Percentiles rank a stretch among this genome's conserved stretches.
phyloP scores from a whole-genome alignment of 2,888 invertebrate genomes.

The Callimorpha dominula region DNA sequence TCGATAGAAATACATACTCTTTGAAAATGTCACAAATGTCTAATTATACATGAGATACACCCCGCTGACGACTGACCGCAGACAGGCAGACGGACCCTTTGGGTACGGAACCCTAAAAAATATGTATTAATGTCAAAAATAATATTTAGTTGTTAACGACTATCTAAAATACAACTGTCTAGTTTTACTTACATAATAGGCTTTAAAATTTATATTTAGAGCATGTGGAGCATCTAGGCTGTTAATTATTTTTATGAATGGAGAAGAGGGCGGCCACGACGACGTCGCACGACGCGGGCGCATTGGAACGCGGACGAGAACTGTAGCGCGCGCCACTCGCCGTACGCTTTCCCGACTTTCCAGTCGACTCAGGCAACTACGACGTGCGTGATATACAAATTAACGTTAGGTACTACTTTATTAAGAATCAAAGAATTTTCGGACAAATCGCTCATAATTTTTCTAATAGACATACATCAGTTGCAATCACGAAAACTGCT shows the following conservation, averaged over 20 bases:
- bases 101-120: no score
- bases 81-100: no score
- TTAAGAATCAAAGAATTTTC: conserved; percentile 24
- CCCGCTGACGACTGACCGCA: no score
- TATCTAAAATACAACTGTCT: not conserved
- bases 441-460: not conserved
- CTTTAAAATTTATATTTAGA: conserved; percentile 39
- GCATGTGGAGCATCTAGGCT: conserved; percentile 40
- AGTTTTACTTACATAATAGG: conserved; percentile 22
- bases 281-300: conserved; percentile 38
- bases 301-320: conserved; percentile 75
- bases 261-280: conserved; percentile 55
- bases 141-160: not conserved
- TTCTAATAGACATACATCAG: not conserved
- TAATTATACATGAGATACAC: no score
- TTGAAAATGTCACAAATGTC: no score
- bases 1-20: no score
- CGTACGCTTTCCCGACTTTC: conserved; percentile 82
- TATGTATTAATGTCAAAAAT: not conserved
- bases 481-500: not conserved
- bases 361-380: conserved; percentile 51
- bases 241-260: conserved; percentile 70
- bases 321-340: conserved; percentile 58
- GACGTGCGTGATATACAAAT: conserved; percentile 46
- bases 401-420: conserved; percentile 54